Evolutionary conservation across 2,113 vertebrate genomes (phyloP).

Genomic region (Cyanocitta stelleri): DNA sequence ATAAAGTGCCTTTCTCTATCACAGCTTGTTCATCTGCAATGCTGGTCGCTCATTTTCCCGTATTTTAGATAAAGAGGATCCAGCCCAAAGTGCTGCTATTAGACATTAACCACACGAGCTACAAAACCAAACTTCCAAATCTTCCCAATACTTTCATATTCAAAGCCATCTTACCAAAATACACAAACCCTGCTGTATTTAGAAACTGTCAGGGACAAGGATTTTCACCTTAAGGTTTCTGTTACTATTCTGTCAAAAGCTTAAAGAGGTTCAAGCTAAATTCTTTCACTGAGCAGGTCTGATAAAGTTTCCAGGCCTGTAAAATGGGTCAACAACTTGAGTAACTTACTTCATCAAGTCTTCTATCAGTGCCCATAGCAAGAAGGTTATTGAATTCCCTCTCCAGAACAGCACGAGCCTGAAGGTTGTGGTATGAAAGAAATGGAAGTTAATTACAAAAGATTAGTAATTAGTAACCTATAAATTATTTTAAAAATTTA

Average conservation of each 20-base stretch:
- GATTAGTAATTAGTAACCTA: neutral
- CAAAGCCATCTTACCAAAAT: neutral
- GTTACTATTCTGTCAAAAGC: neutral
- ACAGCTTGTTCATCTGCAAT: neutral
- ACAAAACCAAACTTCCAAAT: neutral
- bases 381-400: constrained; percentile 90
- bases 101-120: neutral
- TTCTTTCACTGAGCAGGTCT: neutral
- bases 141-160: neutral
- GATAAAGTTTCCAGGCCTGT: neutral
- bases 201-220: neutral
- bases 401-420: constrained; percentile 91
- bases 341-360: constrained; percentile 87
- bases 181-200: neutral
- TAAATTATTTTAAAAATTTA: neutral
- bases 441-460: neutral
- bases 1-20: neutral
- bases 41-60: neutral
- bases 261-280: neutral
- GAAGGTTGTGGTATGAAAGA: neutral
- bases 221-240: neutral
- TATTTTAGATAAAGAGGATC: neutral
- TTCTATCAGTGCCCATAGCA: constrained; percentile 85
- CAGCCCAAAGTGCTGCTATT: neutral
- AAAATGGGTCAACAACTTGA: neutral